Evolutionary conservation across 2,113 vertebrate species (phyloP).

Genomic region (Bufo gargarizans): DNA sequence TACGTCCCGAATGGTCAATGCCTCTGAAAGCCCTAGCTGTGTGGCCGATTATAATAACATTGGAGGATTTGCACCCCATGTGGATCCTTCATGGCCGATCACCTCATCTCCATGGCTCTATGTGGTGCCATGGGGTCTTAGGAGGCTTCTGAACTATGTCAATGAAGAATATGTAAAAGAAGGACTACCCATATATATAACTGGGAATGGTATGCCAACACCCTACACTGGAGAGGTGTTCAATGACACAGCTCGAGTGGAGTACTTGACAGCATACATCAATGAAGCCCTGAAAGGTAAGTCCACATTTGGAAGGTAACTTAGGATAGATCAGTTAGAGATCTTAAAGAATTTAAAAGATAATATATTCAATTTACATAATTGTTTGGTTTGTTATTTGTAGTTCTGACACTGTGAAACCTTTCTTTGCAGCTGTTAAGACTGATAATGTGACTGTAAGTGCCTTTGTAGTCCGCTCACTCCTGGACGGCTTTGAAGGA

Average conservation of each 20-base stretch:
- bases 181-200: conserved; percentile 84
- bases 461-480: conserved; percentile 81
- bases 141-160: conserved; percentile 83
- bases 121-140: conserved; percentile 86
- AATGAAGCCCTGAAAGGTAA: conserved; percentile 90
- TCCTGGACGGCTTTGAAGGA: conserved; percentile 91
- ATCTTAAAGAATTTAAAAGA: no score
- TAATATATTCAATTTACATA: not conserved
- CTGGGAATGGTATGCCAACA: conserved; percentile 84
- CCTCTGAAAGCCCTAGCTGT: conserved; percentile 66
- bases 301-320: no score
- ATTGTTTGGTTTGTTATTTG: not conserved
- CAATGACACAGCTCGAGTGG: conserved; percentile 72
- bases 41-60: conserved; percentile 73
- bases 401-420: not conserved
- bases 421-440: conserved; percentile 73
- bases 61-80: conserved; percentile 77
- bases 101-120: conserved; percentile 83
- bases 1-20: conserved; percentile 80
- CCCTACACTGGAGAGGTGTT: conserved; percentile 62
- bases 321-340: no score
- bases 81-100: conserved; percentile 80
- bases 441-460: conserved; percentile 76
- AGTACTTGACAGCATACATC: conserved; percentile 81
- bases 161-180: conserved; percentile 77